Conservation (phyloP, 2,888 invertebrate species). For the Cosmia pyralina region DNA sequence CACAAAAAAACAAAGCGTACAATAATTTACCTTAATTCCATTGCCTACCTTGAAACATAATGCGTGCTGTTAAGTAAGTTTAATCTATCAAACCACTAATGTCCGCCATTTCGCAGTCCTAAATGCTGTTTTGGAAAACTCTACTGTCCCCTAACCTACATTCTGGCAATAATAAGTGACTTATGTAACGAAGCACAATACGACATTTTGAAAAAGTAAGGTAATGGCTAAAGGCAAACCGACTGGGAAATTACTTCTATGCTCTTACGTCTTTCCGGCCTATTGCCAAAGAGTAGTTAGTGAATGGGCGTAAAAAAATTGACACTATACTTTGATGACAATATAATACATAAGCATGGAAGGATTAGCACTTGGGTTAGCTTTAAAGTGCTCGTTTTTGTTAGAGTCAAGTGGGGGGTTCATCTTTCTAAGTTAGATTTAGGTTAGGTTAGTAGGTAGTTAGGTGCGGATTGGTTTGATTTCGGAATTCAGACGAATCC, state of each 20-base stretch:
- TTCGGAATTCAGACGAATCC: no score
- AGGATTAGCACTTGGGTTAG: background rate
- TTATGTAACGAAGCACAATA: constrained; percentile 63
- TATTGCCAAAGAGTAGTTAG: constrained; percentile 43
- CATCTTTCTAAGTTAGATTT: no score
- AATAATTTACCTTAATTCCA: constrained; percentile 55
- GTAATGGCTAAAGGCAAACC: constrained; percentile 53
- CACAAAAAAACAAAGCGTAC: constrained; percentile 46
- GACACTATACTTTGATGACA: background rate
- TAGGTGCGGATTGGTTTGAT: no score
- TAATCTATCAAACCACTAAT: constrained; percentile 56
- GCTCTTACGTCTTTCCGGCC: constrained; percentile 54
- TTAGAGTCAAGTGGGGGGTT: no score
- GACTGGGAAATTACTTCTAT: constrained; percentile 40
- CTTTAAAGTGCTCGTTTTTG: no score
- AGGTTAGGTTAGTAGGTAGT: no score
- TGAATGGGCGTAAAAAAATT: background rate
- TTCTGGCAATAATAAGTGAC: constrained; percentile 56
- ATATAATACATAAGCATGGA: background rate
- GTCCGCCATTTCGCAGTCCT: constrained; percentile 46
- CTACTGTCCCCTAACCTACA: constrained; percentile 59
- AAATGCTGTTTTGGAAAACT: constrained; percentile 47
- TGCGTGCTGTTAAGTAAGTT: constrained; percentile 52
- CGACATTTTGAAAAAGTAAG: constrained; percentile 57
- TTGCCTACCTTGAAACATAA: constrained; percentile 54